A percentile compares a stretch with the other conserved stretches of the same genome.
Conservation (phyloP, 53 echinoderm and acorn worm genomes). For the Astropecten irregularis region DNA sequence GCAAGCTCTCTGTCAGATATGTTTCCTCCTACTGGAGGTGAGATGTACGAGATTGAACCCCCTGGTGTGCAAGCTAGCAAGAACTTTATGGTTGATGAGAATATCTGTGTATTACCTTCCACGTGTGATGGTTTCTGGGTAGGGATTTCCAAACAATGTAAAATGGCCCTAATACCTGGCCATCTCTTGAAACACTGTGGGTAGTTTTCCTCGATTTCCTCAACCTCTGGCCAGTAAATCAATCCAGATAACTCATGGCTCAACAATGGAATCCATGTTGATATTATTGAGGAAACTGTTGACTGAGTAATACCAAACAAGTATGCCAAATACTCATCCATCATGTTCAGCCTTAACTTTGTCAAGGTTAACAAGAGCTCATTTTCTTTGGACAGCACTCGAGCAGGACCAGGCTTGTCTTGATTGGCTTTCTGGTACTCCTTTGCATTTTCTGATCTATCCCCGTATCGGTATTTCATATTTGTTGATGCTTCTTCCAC, state of each 20-base stretch:
- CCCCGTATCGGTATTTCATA: not conserved
- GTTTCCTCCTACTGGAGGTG: too few relatives aligned
- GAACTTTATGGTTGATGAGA: not conserved
- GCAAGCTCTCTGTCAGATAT: conserved; percentile 17
- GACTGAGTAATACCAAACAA: too few relatives aligned
- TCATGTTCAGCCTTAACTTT: too few relatives aligned
- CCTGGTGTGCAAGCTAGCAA: too few relatives aligned
- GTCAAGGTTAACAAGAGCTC: conserved; percentile 3
- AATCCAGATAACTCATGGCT: conserved; percentile 2
- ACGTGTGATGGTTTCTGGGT: too few relatives aligned
- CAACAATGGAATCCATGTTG: too few relatives aligned
- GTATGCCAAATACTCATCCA: too few relatives aligned
- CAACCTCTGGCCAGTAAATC: conserved; percentile 6
- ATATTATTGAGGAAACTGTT: too few relatives aligned
- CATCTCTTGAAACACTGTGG: not conserved
- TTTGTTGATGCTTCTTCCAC: not conserved
- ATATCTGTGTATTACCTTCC: not conserved
- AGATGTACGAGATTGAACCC: too few relatives aligned
- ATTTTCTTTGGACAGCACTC: conserved; percentile 9
- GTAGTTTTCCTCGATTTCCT: not conserved
- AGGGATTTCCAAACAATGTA: conserved; percentile 1
- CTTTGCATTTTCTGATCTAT: not conserved
- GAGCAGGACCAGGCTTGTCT: too few relatives aligned
- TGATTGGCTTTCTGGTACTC: not conserved
- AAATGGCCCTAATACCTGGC: not conserved